Evolutionary conservation across 2,797 vertebrate genomes (phyloP).

Genomic region (Tapirus indicus): DNA sequence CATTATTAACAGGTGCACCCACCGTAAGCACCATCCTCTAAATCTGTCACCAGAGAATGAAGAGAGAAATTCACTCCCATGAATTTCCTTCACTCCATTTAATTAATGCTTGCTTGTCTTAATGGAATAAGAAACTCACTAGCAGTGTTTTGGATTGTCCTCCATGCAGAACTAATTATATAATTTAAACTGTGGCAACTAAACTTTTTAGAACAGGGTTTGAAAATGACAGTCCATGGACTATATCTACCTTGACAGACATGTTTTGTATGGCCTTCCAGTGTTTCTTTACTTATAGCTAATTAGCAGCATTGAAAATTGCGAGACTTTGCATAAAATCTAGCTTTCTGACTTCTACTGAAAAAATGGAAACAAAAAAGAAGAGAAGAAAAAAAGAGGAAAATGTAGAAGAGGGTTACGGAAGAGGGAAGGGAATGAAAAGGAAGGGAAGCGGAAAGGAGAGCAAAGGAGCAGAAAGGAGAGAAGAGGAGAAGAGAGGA

Average conservation of each 20-base stretch:
- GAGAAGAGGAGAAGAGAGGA: rapidly evolving
- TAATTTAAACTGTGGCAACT: neutral
- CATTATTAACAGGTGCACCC: neutral
- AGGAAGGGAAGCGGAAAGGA: neutral
- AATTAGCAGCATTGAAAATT: neutral
- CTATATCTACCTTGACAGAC: neutral
- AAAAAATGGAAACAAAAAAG: neutral
- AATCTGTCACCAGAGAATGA: neutral
- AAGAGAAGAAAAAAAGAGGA: neutral
- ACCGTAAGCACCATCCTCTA: neutral
- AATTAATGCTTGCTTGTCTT: neutral
- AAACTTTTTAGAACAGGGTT: neutral
- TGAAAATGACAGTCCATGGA: neutral
- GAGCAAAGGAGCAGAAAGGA: neutral
- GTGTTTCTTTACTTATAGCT: neutral
- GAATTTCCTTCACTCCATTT: neutral
- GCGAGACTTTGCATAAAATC: neutral
- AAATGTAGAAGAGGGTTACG: neutral
- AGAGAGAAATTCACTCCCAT: neutral
- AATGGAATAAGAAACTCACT: neutral
- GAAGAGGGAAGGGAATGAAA: neutral
- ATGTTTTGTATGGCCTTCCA: neutral
- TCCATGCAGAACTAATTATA: constrained; percentile 27
- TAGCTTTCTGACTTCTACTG: neutral
- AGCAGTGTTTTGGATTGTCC: neutral